Evolutionary conservation across 2,113 vertebrate genomes (phyloP).

Genomic region (Podilymbus podiceps): DNA sequence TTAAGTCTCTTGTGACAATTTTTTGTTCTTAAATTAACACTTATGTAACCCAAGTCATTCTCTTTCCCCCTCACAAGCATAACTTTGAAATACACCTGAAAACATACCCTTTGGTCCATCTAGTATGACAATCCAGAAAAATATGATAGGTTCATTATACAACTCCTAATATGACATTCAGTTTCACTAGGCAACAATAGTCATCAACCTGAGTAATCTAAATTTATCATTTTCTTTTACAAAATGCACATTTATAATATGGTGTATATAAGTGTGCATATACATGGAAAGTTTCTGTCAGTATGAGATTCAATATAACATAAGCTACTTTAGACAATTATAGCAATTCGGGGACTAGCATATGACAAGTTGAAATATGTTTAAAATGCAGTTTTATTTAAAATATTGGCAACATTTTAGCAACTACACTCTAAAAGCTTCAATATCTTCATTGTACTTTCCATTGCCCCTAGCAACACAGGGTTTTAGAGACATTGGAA

Average conservation of each 20-base stretch:
- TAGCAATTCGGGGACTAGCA: background rate
- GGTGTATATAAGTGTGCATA: rapidly evolving
- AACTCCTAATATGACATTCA: background rate
- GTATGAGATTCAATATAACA: background rate
- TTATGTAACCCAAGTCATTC: background rate
- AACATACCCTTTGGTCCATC: background rate
- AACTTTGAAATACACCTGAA: background rate
- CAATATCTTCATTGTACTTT: background rate
- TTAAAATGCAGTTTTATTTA: background rate
- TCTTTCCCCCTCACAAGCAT: background rate
- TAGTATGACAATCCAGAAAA: background rate
- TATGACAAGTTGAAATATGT: background rate
- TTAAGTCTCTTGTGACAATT: background rate
- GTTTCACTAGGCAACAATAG: background rate
- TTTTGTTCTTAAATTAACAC: background rate
- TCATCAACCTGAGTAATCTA: background rate
- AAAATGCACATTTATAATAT: background rate
- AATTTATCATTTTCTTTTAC: background rate
- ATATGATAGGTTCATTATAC: background rate
- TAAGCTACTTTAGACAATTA: background rate
- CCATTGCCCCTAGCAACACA: background rate
- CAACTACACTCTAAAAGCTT: background rate
- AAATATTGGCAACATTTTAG: background rate
- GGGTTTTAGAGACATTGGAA: background rate
- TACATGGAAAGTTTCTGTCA: background rate